Evolutionary conservation across 1,140 invertebrate genomes (phyloP), one percentile per base, ranked within the genome.

Genomic region (Goniozus legneri): DNA sequence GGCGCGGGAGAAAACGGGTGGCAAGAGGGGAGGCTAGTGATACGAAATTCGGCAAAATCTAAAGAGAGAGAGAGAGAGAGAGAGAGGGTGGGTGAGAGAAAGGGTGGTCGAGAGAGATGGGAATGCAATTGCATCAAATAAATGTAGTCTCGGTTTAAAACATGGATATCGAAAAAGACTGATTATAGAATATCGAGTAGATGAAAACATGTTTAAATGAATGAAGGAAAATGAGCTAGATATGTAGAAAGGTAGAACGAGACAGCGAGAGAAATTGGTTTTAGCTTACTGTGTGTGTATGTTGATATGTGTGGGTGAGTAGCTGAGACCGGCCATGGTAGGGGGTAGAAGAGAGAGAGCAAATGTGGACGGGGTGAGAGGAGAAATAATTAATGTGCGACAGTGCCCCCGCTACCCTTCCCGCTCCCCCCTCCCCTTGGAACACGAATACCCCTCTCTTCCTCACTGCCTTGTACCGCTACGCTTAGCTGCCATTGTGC

Each of bases 351-450:
- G n/a, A n/a, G n/a, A n/a, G n/a, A n/a, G n/a, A n/a, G n/a, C n/a
- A n/a, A n/a, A n/a, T 42, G 55, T 36, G 31, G 38, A 56, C 47
- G 56, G 56, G 54, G 56, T 47, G 58, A 58, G 63, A 56, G 63
- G 61, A 56, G 60, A 69, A 67, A 64, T 65, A 69, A 67, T 69
- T 67, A 67, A 67, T 67, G 63, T 65, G 63, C 65, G 66, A 69
- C 60, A 58, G 47, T 67, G 53, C 62, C 60, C 52, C 16, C 20
- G 8, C 13, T 15, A 21, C 12, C 47, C 18, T 35, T 32, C 27
- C 13, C 12, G 12, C 49, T n/a, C n/a, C n/a, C n/a, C n/a, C 42
- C 31, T 34, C 32, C 22, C n/a, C 22, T 21, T 27, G 39, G 38
- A 24, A 34, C 8, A 19, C 37, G 38, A 33, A 1, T 12, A 14